A percentile compares a stretch with the other conserved stretches of the same genome.
These are phyloP conservation scores for Drosophila rufa DNA, from an alignment of 1,140 invertebrate species.

Conservation along the genomic window DNA sequence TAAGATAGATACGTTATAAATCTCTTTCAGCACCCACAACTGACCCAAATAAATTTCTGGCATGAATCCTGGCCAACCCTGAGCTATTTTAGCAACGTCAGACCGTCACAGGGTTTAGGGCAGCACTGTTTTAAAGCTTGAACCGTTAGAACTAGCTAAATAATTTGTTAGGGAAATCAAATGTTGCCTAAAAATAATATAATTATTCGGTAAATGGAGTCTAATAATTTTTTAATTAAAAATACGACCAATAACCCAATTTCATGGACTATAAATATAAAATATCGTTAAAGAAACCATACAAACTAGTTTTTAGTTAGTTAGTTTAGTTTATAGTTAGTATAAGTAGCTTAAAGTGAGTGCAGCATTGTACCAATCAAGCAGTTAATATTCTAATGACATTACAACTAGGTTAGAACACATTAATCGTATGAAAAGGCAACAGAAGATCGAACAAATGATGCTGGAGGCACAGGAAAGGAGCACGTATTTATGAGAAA, in stretches of 20 bases:
- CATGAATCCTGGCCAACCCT: too few species aligned
- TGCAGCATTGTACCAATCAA: conserved; percentile 1
- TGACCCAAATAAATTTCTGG: too few species aligned
- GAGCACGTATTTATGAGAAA: conserved; percentile 15
- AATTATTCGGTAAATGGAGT: background rate
- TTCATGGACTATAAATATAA: too few species aligned
- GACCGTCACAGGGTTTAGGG: too few species aligned
- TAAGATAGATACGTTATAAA: too few species aligned
- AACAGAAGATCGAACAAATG: conserved; percentile 19
- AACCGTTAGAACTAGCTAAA: too few species aligned
- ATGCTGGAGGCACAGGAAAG: conserved; percentile 17
- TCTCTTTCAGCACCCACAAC: too few species aligned
- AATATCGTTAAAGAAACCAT: background rate
- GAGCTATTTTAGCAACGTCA: too few species aligned
- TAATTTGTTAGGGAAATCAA: too few species aligned
- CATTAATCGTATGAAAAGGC: conserved; percentile 8
- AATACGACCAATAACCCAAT: background rate
- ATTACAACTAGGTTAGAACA: conserved; percentile 15
- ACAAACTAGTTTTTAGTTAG: background rate
- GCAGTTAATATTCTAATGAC: conserved; percentile 6
- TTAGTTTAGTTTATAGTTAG: background rate
- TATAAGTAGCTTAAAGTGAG: background rate
- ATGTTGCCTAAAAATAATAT: too few species aligned
- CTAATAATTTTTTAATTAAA: background rate
- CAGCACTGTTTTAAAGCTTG: too few species aligned